Evolutionary conservation across 2,797 vertebrate genomes (phyloP).

Genomic region (Sphaeramia orbicularis): DNA sequence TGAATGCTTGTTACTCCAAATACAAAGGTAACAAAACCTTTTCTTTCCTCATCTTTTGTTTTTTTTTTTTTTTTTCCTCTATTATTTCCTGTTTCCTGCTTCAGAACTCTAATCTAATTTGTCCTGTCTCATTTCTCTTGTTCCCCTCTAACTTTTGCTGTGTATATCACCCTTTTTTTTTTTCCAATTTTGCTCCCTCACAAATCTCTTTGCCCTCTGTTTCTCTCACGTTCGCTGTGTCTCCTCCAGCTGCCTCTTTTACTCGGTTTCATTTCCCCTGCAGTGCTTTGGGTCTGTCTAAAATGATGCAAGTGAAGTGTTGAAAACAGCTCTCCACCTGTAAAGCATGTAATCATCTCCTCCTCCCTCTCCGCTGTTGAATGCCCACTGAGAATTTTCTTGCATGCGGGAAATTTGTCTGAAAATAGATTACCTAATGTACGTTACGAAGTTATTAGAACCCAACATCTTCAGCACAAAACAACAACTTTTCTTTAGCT

Average conservation of each 20-base stretch:
- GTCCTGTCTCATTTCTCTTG: slow-evolving; percentile 34
- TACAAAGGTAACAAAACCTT: slow-evolving; percentile 46
- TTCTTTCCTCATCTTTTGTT: slow-evolving; percentile 13
- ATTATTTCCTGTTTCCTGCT: slow-evolving; percentile 16
- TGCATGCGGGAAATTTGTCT: not conserved
- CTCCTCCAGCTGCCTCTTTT: slow-evolving; percentile 5
- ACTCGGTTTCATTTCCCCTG: slow-evolving; percentile 32
- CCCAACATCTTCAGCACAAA: not conserved
- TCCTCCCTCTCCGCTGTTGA: not conserved
- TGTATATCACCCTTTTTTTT: slow-evolving; percentile 2
- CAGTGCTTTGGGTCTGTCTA: slow-evolving; percentile 7
- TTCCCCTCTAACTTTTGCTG: not conserved
- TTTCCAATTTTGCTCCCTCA: slow-evolving; percentile 23
- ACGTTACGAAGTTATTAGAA: not conserved
- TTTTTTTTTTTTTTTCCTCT: slow-evolving; percentile 32
- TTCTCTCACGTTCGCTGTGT: slow-evolving; percentile 6
- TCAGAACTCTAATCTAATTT: slow-evolving; percentile 41
- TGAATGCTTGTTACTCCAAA: slow-evolving; percentile 45
- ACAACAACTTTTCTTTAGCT: slow-evolving; percentile 4
- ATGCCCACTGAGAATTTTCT: not conserved
- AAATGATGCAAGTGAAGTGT: slow-evolving; percentile 26
- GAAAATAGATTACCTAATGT: not conserved
- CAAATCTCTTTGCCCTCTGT: slow-evolving; percentile 33
- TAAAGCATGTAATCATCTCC: slow-evolving; percentile 12
- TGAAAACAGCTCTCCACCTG: slow-evolving; percentile 23